A percentile compares a stretch with the other conserved stretches of the same genome.
phyloP scores from a whole-genome alignment of 2,797 vertebrate species.

The Miichthys miiuy region DNA sequence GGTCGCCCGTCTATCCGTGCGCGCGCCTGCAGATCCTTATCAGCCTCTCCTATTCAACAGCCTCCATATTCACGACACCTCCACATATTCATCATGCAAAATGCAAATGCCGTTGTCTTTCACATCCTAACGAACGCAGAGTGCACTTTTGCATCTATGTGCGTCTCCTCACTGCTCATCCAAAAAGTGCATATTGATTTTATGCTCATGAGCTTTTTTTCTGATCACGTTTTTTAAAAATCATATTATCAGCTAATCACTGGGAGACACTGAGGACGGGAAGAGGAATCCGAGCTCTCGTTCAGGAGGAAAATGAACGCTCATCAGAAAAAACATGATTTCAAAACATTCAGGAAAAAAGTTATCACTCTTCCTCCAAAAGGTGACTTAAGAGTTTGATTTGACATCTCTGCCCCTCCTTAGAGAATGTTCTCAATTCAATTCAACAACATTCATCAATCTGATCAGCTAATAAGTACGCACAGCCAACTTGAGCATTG shows the following conservation, averaged over 20 bases:
- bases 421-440: conserved; percentile 6
- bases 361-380: conserved; percentile 46
- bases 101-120: conserved; percentile 80
- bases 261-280: conserved; percentile 22
- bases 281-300: conserved; percentile 29
- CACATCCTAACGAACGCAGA: conserved; percentile 52
- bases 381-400: conserved; percentile 47
- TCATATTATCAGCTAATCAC: conserved; percentile 61
- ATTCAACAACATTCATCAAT: conserved; percentile 15
- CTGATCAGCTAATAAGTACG: conserved; percentile 42
- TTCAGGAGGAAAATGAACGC: conserved; percentile 19
- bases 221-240: conserved; percentile 2
- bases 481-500: conserved; percentile 63
- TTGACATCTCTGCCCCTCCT: background rate
- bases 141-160: conserved; percentile 29
- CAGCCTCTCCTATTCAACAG: conserved; percentile 76
- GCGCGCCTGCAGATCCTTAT: conserved; percentile 76
- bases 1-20: conserved; percentile 59
- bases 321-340: conserved; percentile 16
- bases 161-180: background rate
- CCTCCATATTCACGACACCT: conserved; percentile 85
- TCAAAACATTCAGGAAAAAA: conserved; percentile 46
- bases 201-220: background rate
- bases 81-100: conserved; percentile 84
- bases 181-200: conserved; percentile 29